A percentile compares a stretch with the other conserved stretches of the same genome.
Evolutionary conservation across 2,113 vertebrate genomes (phyloP).

Genomic region (Anguilla japonica): DNA sequence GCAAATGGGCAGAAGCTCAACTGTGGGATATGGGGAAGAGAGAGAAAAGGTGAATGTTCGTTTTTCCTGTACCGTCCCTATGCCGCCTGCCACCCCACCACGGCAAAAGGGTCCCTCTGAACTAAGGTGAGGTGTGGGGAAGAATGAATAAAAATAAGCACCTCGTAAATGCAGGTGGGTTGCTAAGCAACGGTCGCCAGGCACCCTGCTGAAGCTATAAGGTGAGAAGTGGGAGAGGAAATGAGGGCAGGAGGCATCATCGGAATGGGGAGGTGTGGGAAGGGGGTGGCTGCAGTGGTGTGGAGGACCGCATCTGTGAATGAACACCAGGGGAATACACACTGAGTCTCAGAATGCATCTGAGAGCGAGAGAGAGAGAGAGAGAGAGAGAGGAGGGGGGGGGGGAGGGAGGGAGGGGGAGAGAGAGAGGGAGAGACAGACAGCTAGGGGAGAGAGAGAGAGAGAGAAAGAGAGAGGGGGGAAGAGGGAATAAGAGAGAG

Average conservation of each 20-base stretch:
- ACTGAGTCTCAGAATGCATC: no score
- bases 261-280: background rate
- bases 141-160: background rate
- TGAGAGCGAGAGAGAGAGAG: background rate
- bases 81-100: background rate
- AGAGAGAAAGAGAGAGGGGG: no score
- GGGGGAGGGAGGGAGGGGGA: background rate
- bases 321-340: background rate
- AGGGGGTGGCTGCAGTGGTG: background rate
- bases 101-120: background rate
- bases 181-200: slow-evolving; percentile 9
- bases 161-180: background rate
- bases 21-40: no score
- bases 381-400: background rate
- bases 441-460: no score
- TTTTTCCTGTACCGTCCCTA: no score
- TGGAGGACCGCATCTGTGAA: slow-evolving; percentile 5
- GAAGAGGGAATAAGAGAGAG: no score
- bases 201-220: background rate
- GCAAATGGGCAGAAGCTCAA: no score
- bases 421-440: background rate
- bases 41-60: background rate
- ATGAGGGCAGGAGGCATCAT: background rate
- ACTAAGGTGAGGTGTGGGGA: background rate
- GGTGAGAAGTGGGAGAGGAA: background rate